Evolutionary conservation across 1,140 invertebrate species (phyloP), one percentile per base, ranked within the genome.

Genomic region (Linepithema humile): DNA sequence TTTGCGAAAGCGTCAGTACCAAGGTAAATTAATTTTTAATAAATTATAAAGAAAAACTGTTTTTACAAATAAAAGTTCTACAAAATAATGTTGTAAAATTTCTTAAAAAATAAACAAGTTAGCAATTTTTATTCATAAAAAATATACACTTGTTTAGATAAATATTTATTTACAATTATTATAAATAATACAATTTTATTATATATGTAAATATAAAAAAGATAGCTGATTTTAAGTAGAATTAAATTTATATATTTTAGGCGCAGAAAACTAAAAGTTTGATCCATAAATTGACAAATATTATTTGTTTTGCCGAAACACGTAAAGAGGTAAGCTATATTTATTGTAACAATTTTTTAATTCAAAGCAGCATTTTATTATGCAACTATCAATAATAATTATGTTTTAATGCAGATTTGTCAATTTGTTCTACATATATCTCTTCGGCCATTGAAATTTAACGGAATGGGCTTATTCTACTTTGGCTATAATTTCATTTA

Each of bases 281-380:
- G 17, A 10, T 78, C 0, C 4, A 78, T 53, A 78, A 35, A 26
- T 67, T 67, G 6, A 20, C 43, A 35, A 78, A 78, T 53, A 9
- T 38, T 40, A 1, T 50, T 1, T 26, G 5, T 29, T 64, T 50
- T 50, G 20, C 3, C 1, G 43, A 77, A 0, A 12, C 35, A 59
- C 74, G 43, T n/a, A 40, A 77, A 50, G 59, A 77, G n/a, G 74
- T 77, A 6, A 65, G 43, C 9, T 50, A 59, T 35, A 50, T 65
- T 2, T 20, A 0, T 0, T 32, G 17, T 10, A n/a, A 6, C 7
- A n/a, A 43, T 15, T 1, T 38, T 35, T 20, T 3, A 9, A 38
- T 40, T 55, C 3, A 38, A 69, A 29, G 4, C 4, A 20, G 23
- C 20, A n/a, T 1, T 55, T 55, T 23, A 38, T 43, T 3, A 20